Evolutionary conservation across 1,140 invertebrate genomes (phyloP), one percentile per base, ranked within the genome.

Genomic region (Drosophila pseudoananassae): DNA sequence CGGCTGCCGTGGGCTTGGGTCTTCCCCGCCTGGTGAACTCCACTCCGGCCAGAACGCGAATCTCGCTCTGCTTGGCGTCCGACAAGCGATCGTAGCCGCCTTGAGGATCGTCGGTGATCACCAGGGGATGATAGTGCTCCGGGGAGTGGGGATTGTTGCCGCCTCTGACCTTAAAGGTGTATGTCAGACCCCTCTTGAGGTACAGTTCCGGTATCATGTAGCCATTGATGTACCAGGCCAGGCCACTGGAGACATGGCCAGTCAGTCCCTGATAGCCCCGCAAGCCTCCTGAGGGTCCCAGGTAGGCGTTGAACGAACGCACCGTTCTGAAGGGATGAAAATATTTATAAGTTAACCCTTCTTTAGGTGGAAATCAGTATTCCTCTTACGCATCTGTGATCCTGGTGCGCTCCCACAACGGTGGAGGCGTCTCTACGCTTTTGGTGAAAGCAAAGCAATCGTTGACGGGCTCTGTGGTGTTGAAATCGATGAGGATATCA

Each of bases 121-220:
- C 97, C 33, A 99, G 93, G 6, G 98, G 98, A 93, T 99, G 98
- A 92, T 98, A 98, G 84, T 95, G 94, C 49, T 96, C 94, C 0
- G 97, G 93, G 69, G 96, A 97, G 87, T 98, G 96, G 3, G 97
- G 97, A 93, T 98, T 97, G 83, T 98, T 97, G 1, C 97, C 97
- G 29, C 97, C 97, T 60, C 94, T 93, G 23, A 98, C 95, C 61
- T 93, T 94, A 78, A 98, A 98, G 9, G 94, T 95, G 92, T 99
- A 99, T 0, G 95, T 96, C 9, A 97, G 92, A 9, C 97, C 97
- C 52, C 98, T 92, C 73, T 97, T 95, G 47, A 99, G 92, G 93
- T 96, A 98, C 31, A 99, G 91, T 89, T 98, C 97, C 0, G 98
- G 97, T 20, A 95, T 94, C 58, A 99, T 92, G 79, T 95, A 94